These are phyloP conservation scores for Lucilia cuprina DNA, from an alignment of 1,140 invertebrate species.

Conservation along the genomic window DNA sequence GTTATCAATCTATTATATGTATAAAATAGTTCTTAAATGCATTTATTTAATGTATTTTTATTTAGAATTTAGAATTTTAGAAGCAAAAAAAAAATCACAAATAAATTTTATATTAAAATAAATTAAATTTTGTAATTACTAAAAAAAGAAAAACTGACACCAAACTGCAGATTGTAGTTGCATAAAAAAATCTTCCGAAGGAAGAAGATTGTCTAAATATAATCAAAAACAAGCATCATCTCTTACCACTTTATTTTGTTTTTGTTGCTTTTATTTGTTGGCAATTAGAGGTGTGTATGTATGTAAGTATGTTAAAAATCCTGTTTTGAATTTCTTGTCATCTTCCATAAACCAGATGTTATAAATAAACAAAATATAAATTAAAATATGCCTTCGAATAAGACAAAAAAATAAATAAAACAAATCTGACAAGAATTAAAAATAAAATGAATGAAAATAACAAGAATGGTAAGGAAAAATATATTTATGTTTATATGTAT, in stretches of 20 bases:
- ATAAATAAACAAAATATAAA: slow-evolving; percentile 2
- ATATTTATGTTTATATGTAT: too few species aligned
- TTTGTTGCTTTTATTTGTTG: neutral
- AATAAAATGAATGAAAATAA: neutral
- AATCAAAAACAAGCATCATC: neutral
- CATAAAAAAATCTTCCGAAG: too few species aligned
- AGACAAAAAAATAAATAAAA: neutral
- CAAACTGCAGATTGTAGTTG: too few species aligned
- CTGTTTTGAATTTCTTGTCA: slow-evolving; percentile 12
- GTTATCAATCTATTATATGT: too few species aligned
- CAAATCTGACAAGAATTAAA: neutral
- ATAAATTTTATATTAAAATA: too few species aligned
- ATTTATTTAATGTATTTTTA: too few species aligned
- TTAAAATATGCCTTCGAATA: neutral
- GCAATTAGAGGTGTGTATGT: neutral
- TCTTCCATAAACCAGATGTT: slow-evolving; percentile 1
- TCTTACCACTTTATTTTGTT: neutral
- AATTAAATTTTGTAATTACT: too few species aligned
- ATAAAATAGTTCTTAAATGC: too few species aligned
- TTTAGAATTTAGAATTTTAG: too few species aligned
- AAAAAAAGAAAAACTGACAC: too few species aligned
- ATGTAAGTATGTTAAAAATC: neutral
- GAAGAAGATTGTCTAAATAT: neutral
- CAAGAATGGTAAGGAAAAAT: neutral
- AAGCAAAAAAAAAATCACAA: too few species aligned